Conservation (phyloP, 2,797 vertebrate species). For the Buphagus erythrorhynchus region DNA sequence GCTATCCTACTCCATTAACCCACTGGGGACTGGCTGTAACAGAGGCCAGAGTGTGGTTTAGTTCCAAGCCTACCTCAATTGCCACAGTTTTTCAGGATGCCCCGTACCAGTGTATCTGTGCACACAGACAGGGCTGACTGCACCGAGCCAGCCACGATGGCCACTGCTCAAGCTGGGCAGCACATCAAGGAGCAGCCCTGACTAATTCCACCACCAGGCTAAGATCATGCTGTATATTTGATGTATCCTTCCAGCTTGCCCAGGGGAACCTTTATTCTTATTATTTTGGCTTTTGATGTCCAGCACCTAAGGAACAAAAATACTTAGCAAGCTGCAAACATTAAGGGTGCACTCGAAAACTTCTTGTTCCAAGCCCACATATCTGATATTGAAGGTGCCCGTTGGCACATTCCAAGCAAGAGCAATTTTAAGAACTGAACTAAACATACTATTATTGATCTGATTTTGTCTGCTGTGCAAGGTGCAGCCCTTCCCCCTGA, state of each 20-base stretch:
- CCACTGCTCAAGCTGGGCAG: neutral
- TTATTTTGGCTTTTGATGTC: neutral
- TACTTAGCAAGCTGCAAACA: neutral
- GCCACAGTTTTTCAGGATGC: neutral
- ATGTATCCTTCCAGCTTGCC: neutral
- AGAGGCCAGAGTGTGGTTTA: neutral
- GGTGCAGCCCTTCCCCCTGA: neutral
- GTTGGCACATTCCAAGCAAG: neutral
- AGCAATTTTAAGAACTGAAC: constrained; percentile 38
- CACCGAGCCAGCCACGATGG: neutral
- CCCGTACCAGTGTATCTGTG: neutral
- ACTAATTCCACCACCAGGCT: neutral
- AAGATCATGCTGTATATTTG: neutral
- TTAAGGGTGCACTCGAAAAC: neutral
- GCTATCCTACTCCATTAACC: neutral
- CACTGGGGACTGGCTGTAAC: neutral
- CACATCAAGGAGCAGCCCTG: neutral
- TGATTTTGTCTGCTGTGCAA: constrained; percentile 51
- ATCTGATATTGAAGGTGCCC: neutral
- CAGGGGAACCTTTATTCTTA: neutral
- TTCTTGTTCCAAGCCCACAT: constrained; percentile 10
- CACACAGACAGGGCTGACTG: neutral
- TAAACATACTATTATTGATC: constrained; percentile 28
- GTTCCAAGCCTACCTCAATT: neutral
- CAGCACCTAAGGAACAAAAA: neutral